phyloP scores from a whole-genome alignment of 2,113 vertebrate species.

The Hoplias malabaricus region DNA sequence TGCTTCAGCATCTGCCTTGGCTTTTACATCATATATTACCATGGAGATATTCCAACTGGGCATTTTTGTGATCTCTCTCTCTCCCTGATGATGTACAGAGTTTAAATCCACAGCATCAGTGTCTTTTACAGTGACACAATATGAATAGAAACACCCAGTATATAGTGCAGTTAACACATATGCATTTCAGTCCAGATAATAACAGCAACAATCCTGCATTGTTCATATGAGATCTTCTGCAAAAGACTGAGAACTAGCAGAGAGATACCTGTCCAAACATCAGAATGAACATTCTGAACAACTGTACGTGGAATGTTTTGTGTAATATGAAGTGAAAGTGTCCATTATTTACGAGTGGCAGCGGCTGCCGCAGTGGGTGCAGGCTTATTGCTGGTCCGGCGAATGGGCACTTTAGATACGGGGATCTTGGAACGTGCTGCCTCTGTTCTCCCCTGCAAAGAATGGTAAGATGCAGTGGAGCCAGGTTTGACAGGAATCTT shows the following conservation, averaged over 20 bases:
- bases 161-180: conserved; percentile 10
- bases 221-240: conserved; percentile 3
- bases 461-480: conserved; percentile 72
- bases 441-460: conserved; percentile 80
- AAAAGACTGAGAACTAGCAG: not conserved
- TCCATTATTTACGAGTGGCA: conserved; percentile 42
- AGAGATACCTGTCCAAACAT: conserved; percentile 1
- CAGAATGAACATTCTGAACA: conserved; percentile 20
- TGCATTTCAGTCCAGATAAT: conserved; percentile 14
- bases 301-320: conserved; percentile 24
- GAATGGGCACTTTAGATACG: conserved; percentile 90
- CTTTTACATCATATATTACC: conserved; percentile 41
- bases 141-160: conserved; percentile 18
- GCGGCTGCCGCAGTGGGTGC: conserved; percentile 65
- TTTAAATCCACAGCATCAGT: conserved; percentile 21
- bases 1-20: conserved; percentile 61
- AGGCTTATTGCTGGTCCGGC: conserved; percentile 82
- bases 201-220: conserved; percentile 29
- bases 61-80: conserved; percentile 1
- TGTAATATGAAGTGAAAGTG: conserved; percentile 19
- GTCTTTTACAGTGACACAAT: conserved; percentile 16
- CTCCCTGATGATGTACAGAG: not conserved
- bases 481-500: conserved; percentile 92
- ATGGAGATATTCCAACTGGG: conserved; percentile 16
- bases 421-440: conserved; percentile 93